Evolutionary conservation across 2,797 vertebrate species (phyloP).

Genomic region (Microctenopoma steveboyesi): DNA sequence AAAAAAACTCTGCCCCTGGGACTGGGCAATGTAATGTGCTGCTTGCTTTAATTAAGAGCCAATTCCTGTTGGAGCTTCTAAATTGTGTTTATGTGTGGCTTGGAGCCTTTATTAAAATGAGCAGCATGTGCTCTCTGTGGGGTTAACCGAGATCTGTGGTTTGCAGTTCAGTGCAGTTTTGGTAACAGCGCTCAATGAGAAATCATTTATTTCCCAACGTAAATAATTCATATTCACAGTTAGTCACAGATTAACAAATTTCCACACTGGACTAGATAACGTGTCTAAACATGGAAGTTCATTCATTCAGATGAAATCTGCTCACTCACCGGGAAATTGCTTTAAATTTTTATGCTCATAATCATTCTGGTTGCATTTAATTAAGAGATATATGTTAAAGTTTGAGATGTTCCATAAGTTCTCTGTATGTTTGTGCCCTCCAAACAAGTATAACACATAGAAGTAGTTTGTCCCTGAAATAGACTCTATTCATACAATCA

Average conservation of each 20-base stretch:
- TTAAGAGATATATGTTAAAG: constrained; percentile 1
- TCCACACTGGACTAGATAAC: constrained; percentile 6
- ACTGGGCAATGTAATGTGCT: constrained; percentile 31
- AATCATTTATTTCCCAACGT: constrained; percentile 21
- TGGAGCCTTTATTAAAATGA: constrained; percentile 64
- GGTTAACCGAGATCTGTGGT: constrained; percentile 22
- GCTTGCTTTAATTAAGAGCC: constrained; percentile 69
- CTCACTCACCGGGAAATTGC: constrained; percentile 9
- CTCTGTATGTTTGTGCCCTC: not conserved
- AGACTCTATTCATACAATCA: too few relatives aligned
- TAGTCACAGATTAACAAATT: constrained; percentile 20
- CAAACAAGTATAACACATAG: too few relatives aligned
- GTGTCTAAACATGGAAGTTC: constrained; percentile 16
- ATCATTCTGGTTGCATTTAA: not conserved
- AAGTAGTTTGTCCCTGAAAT: too few relatives aligned
- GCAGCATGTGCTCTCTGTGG: constrained; percentile 31
- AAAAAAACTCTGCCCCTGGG: constrained; percentile 27
- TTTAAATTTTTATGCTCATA: not conserved
- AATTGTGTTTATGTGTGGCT: constrained; percentile 48
- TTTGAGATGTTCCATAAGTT: not conserved
- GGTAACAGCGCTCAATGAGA: constrained; percentile 24
- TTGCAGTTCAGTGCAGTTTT: constrained; percentile 29
- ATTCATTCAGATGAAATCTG: constrained; percentile 18
- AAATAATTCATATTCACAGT: constrained; percentile 38
- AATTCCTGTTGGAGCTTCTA: constrained; percentile 51